A percentile compares a stretch with the other conserved stretches of the same genome.
Conservation (phyloP, 2,797 vertebrate species). For the Danio jaintianensis region DNA sequence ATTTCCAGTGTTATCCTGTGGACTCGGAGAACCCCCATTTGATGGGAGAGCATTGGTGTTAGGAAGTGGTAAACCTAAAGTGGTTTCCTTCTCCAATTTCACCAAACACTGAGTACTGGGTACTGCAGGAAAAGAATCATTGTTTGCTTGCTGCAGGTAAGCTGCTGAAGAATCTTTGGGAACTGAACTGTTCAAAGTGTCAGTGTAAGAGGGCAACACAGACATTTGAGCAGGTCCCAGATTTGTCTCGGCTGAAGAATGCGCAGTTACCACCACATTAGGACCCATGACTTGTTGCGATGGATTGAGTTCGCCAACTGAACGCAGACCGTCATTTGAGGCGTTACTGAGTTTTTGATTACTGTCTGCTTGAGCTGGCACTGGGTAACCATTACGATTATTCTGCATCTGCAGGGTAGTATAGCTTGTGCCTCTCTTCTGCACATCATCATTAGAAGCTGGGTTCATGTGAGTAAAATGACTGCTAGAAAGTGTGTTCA, state of each 20-base stretch:
- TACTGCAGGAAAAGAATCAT: slow-evolving; percentile 51
- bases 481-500: slow-evolving; percentile 50
- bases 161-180: slow-evolving; percentile 43
- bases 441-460: slow-evolving; percentile 66
- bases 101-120: slow-evolving; percentile 51
- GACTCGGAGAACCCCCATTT: slow-evolving; percentile 27
- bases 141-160: slow-evolving; percentile 63
- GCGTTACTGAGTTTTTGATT: slow-evolving; percentile 17
- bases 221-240: slow-evolving; percentile 56
- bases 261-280: slow-evolving; percentile 48
- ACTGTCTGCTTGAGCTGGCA: slow-evolving; percentile 40
- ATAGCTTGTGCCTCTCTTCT: slow-evolving; percentile 43
- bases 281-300: slow-evolving; percentile 61
- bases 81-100: slow-evolving; percentile 55
- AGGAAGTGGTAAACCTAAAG: slow-evolving; percentile 46
- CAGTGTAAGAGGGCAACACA: slow-evolving; percentile 57
- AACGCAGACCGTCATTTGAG: slow-evolving; percentile 41
- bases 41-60: slow-evolving; percentile 39
- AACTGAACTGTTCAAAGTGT: slow-evolving; percentile 54
- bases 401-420: slow-evolving; percentile 48
- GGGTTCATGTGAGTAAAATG: slow-evolving; percentile 63
- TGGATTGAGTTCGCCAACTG: slow-evolving; percentile 44
- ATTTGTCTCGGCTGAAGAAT: slow-evolving; percentile 56
- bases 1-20: slow-evolving; percentile 40
- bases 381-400: slow-evolving; percentile 46